Evolutionary conservation across 2,888 invertebrate genomes (phyloP).

Genomic region (Sympetrum striolatum): DNA sequence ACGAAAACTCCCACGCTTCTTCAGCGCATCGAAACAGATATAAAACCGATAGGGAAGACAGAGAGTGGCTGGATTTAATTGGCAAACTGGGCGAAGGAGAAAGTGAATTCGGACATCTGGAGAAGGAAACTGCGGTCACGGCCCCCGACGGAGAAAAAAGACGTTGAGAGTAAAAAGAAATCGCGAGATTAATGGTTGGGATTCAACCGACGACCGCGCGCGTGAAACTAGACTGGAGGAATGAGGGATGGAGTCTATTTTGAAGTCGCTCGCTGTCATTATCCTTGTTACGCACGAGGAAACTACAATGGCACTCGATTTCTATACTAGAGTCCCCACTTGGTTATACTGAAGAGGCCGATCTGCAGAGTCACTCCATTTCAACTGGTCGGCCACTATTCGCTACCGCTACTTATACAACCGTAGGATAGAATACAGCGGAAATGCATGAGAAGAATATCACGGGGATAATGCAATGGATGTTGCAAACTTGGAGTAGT

Average conservation of each 20-base stretch:
- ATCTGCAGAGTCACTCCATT: too few species aligned
- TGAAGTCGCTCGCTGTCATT: neutral
- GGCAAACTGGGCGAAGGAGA: conserved; percentile 9
- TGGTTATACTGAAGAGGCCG: neutral
- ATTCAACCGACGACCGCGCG: neutral
- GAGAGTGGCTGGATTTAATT: conserved; percentile 12
- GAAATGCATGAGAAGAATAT: too few species aligned
- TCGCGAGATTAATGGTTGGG: neutral
- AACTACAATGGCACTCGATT: neutral
- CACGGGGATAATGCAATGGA: too few species aligned
- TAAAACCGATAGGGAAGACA: neutral
- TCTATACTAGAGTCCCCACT: neutral
- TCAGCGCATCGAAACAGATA: neutral
- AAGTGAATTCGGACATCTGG: conserved; percentile 4
- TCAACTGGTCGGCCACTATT: too few species aligned
- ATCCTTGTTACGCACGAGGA: conserved; percentile 21
- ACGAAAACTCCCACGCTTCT: neutral
- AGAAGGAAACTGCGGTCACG: neutral
- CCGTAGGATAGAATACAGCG: too few species aligned
- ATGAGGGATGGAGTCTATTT: neutral
- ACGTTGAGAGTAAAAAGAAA: neutral
- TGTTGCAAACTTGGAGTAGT: too few species aligned
- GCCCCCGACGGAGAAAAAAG: neutral
- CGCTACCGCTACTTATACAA: too few species aligned
- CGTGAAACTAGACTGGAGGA: neutral